Evolutionary conservation across 2,113 vertebrate species (phyloP).

Genomic region (Tonatia bakeri): DNA sequence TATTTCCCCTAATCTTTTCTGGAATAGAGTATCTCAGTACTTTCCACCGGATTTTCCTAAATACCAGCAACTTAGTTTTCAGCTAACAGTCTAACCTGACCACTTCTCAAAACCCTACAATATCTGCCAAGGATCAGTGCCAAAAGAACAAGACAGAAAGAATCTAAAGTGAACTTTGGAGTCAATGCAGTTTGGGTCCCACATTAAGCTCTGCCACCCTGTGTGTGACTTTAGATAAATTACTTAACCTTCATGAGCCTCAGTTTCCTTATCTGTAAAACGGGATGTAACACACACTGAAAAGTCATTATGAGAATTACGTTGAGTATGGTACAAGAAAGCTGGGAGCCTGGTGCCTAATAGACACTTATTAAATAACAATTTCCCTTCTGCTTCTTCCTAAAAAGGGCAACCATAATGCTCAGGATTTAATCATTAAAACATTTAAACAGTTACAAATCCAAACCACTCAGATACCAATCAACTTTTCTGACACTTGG

Average conservation of each 20-base stretch:
- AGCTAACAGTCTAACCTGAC: not conserved
- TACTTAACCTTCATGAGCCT: not conserved
- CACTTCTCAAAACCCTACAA: not conserved
- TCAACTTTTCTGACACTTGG: not conserved
- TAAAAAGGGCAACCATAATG: not conserved
- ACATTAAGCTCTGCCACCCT: not conserved
- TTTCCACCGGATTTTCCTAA: constrained; percentile 2
- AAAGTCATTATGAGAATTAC: not conserved
- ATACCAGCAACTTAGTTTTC: constrained; percentile 21
- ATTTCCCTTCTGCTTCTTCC: not conserved
- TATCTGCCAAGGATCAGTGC: not conserved
- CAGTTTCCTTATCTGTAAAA: constrained; percentile 10
- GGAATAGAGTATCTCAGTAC: not conserved
- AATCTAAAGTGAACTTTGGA: not conserved
- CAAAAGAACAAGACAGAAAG: not conserved
- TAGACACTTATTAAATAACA: not conserved
- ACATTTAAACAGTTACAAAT: not conserved
- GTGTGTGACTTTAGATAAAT: not conserved
- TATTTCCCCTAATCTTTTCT: not conserved
- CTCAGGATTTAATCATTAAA: not conserved
- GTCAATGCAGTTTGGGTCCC: not conserved
- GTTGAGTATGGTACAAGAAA: not conserved
- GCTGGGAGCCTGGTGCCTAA: not conserved
- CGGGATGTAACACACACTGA: not conserved
- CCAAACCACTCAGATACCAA: not conserved